Evolutionary conservation across 2,888 invertebrate genomes (phyloP).

Genomic region (Meghimatium bilineatum): DNA sequence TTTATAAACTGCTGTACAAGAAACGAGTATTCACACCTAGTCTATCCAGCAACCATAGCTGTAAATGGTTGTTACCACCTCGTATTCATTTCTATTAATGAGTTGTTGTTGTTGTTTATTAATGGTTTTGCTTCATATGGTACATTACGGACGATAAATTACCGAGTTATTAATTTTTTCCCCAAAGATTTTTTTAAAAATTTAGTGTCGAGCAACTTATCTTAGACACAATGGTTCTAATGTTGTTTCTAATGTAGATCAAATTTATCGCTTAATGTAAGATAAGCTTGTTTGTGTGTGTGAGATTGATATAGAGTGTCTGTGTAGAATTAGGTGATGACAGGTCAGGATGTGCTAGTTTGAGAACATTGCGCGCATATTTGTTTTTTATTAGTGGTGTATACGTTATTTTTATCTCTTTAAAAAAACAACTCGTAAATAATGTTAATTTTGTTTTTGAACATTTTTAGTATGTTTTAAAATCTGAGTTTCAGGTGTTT

Average conservation of each 20-base stretch:
- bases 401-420: not conserved
- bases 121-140: too few relatives aligned
- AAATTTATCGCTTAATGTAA: not conserved
- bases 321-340: not conserved
- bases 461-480: not conserved
- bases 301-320: not conserved
- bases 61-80: too few relatives aligned
- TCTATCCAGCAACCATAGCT: too few relatives aligned
- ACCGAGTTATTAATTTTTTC: not conserved
- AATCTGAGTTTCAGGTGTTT: not conserved
- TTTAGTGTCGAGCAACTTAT: not conserved
- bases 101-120: too few relatives aligned
- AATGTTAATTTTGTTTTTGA: not conserved
- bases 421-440: not conserved
- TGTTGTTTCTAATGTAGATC: not conserved
- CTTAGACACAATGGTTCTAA: not conserved
- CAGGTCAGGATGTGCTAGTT: not conserved
- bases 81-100: too few relatives aligned
- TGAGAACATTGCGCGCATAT: not conserved
- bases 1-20: too few relatives aligned
- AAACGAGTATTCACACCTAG: too few relatives aligned
- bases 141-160: slow-evolving; percentile 63
- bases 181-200: not conserved
- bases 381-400: not conserved
- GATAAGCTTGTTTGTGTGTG: not conserved